Conservation (phyloP, 2,888 invertebrate genomes). For the Synergus umbraculus region DNA sequence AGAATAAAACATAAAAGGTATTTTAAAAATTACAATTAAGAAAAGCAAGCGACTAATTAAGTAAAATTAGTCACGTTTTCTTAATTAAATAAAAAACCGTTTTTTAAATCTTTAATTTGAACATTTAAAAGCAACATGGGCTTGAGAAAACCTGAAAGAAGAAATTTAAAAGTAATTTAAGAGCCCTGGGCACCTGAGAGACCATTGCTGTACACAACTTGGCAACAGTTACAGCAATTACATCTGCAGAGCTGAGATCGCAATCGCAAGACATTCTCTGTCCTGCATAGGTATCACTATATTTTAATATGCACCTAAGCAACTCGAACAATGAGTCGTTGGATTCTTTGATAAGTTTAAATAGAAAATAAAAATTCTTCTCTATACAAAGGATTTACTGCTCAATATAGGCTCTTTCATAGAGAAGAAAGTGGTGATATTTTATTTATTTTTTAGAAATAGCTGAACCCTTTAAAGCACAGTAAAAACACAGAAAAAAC, state of each 20-base stretch:
- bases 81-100: not conserved
- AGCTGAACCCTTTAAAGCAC: too few species aligned
- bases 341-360: slow-evolving; percentile 24
- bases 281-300: slow-evolving; percentile 41
- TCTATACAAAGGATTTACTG: not conserved
- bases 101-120: not conserved
- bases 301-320: slow-evolving; percentile 26
- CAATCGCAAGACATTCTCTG: slow-evolving; percentile 49
- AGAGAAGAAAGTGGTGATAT: not conserved
- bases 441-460: too few species aligned
- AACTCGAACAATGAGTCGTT: slow-evolving; percentile 32
- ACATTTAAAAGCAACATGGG: not conserved
- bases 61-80: not conserved
- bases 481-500: too few species aligned
- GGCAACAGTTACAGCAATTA: slow-evolving; percentile 58
- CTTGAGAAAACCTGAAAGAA: slow-evolving; percentile 6
- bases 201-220: slow-evolving; percentile 49
- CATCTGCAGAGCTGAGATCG: slow-evolving; percentile 50
- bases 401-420: not conserved
- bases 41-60: not conserved
- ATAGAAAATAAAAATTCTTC: not conserved
- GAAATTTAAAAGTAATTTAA: slow-evolving; percentile 15
- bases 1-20: not conserved
- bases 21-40: not conserved
- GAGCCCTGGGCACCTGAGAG: slow-evolving; percentile 18